Evolutionary conservation across 2,797 vertebrate species (phyloP).

Genomic region (Miichthys miiuy): DNA sequence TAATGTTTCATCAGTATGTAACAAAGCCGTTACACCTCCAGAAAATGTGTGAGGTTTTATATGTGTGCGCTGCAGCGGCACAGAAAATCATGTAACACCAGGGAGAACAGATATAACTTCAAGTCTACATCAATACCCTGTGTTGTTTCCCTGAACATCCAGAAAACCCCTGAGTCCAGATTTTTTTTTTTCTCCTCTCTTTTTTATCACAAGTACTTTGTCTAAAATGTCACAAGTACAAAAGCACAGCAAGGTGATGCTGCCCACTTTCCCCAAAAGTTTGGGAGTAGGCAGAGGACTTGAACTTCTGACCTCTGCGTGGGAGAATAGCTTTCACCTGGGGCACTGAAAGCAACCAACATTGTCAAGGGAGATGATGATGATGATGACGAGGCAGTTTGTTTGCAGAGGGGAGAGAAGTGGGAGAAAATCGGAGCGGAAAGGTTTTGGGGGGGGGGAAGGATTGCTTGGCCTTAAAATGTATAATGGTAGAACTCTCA

Average conservation of each 20-base stretch:
- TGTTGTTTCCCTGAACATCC: conserved; percentile 38
- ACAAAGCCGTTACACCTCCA: neutral
- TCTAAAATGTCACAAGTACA: conserved; percentile 58
- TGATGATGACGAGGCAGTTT: conserved; percentile 67
- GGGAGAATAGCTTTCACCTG: conserved; percentile 64
- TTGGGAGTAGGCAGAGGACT: conserved; percentile 45
- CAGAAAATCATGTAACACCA: conserved; percentile 37
- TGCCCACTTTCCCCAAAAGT: conserved; percentile 54
- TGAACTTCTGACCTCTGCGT: conserved; percentile 59
- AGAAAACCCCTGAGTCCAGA: conserved; percentile 41
- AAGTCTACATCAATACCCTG: conserved; percentile 33
- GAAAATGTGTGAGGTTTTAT: conserved; percentile 31
- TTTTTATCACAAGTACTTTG: conserved; percentile 44
- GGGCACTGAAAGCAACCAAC: conserved; percentile 52
- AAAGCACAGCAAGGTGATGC: conserved; percentile 56
- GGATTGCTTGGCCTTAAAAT: conserved; percentile 45
- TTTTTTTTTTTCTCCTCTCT: neutral
- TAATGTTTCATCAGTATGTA: conserved; percentile 10
- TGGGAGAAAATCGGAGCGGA: conserved; percentile 11
- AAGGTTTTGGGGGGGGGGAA: conserved; percentile 1
- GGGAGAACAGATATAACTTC: conserved; percentile 46
- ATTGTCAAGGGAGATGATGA: conserved; percentile 62
- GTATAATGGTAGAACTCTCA: conserved; percentile 47
- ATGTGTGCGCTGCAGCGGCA: conserved; percentile 17
- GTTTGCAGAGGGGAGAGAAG: conserved; percentile 45